phyloP scores from a whole-genome alignment of 2,797 vertebrate genomes.

The Characodon lateralis region DNA sequence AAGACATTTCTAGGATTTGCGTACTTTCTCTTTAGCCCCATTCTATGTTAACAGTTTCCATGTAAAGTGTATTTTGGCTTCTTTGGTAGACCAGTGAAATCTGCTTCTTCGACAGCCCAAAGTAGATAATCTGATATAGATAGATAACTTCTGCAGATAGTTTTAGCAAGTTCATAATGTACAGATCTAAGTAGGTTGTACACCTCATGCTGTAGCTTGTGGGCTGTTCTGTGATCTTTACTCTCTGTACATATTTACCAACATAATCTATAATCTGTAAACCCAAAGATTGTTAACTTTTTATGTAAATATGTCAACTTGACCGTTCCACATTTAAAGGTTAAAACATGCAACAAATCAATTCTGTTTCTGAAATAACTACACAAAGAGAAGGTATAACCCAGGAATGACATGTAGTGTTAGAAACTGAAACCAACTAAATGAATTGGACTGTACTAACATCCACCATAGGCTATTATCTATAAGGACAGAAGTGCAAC shows the following conservation, averaged over 20 bases:
- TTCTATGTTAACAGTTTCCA: background rate
- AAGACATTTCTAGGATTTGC: background rate
- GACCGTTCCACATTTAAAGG: background rate
- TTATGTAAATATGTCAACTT: background rate
- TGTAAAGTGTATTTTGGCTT: background rate
- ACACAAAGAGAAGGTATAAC: background rate
- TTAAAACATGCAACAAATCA: background rate
- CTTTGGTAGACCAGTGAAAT: background rate
- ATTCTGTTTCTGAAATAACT: background rate
- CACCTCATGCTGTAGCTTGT: background rate
- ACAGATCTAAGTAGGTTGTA: background rate
- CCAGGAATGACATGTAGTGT: constrained; percentile 29
- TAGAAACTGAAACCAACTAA: background rate
- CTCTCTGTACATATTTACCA: constrained; percentile 19
- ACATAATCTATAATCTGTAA: background rate
- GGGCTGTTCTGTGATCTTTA: constrained; percentile 18
- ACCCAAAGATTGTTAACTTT: background rate
- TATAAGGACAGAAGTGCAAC: background rate
- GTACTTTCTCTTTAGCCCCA: background rate
- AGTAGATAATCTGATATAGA: background rate
- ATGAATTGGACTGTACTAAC: background rate
- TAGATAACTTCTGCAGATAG: constrained; percentile 6
- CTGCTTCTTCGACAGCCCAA: background rate
- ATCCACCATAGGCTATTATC: background rate
- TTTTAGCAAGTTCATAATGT: background rate